Base-by-base conservation (phyloP, 2,113 vertebrate species). In the Mirza zaza region DNA sequence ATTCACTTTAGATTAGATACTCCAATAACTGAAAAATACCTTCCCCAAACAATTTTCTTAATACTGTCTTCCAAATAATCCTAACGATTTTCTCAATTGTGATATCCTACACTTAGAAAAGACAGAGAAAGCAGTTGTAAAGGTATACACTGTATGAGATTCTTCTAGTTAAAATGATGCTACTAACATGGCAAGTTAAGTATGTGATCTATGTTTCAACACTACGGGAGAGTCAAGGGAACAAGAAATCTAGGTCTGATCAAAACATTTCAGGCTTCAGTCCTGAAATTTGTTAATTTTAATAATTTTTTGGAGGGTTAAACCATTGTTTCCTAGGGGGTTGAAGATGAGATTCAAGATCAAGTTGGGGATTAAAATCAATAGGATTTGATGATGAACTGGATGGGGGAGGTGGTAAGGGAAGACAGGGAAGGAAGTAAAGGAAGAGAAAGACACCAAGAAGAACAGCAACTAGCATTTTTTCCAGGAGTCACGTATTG, bases 1-100 rank as follows among this genome's bases (percentile, higher is more conserved):
- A 61, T 97, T 92, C 63, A 97, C 42, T 89, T 96, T 93, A 75
- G 81, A 85, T 90, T 68, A 96, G 59, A 79, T 96, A 77, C 25
- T 90, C 32, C 8, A 91, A 12, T 93, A 84, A 94, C 67, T 96
- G 15, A 83, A 87, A 95, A 96, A 90, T 63, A 61, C 23, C 71
- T 91, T 77, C 34, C 75, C 82, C 48, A 89, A 77, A 90, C 76
- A 95, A 96, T 94, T 96, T 93, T 91, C 81, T 86, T 65, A 92
- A 77, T 80, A 82, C 21, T 93, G 50, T 39, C 65, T 96, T 95
- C 76, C 39, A 96, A 97, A 94, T 61, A 91, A 90, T 88, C 65
- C 65, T 90, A 95, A 92, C 18, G 61, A 88, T 88, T 42, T 75
- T 95, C 73, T 97, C 63, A 84, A 79, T 29, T 95, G 39, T 91